Evolutionary conservation across 2,113 vertebrate species (phyloP).

Genomic region (Gymnarchus niloticus): DNA sequence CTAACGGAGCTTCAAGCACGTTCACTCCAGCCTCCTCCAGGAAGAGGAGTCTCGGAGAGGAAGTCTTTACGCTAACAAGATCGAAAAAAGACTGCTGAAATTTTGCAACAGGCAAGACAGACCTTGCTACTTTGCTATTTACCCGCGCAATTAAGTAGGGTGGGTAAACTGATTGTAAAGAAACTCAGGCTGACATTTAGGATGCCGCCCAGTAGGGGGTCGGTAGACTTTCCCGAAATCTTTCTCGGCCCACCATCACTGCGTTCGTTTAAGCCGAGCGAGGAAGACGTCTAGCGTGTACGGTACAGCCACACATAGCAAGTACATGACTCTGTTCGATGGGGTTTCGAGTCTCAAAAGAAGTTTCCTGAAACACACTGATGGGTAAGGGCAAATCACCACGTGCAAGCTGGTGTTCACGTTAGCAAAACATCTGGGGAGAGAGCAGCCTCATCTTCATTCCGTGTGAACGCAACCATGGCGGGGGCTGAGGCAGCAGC

Average conservation of each 20-base stretch:
- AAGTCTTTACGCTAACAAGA: neutral
- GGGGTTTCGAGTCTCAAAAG: neutral
- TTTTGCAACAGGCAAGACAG: neutral
- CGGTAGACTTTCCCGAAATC: neutral
- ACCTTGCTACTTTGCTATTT: neutral
- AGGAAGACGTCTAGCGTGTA: neutral
- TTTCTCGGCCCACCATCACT: neutral
- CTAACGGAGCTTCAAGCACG: neutral
- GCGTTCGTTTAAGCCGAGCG: neutral
- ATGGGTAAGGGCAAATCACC: neutral
- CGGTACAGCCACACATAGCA: neutral
- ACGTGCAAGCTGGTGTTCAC: neutral
- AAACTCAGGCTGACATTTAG: neutral
- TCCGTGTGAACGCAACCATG: constrained; percentile 33
- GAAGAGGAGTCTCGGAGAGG: neutral
- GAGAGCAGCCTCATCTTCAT: constrained; percentile 46
- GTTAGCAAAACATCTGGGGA: neutral
- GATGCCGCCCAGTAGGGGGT: neutral
- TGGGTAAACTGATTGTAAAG: too few species aligned
- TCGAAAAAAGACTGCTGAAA: neutral
- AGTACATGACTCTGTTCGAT: neutral
- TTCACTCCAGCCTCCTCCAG: neutral
- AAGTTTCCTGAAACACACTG: neutral
- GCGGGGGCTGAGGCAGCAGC: constrained; percentile 57
- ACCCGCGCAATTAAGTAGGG: neutral